These are phyloP conservation scores for Trichoplax adhaerens DNA, from an alignment of 37 sponge, comb jelly and placozoan species.

Conservation along the genomic window DNA sequence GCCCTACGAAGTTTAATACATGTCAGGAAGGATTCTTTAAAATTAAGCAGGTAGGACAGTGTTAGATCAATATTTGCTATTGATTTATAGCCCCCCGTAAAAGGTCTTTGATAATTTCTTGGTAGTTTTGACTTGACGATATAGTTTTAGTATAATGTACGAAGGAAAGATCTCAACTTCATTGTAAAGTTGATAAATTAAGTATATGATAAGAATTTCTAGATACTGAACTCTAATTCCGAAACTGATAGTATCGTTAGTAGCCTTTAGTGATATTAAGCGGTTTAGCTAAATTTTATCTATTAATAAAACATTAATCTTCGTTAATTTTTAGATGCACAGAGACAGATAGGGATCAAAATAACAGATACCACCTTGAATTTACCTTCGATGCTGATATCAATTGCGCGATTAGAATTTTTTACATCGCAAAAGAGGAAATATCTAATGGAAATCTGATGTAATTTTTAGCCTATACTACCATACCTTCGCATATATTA, in stretches of 20 bases:
- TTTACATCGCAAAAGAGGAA: conserved; percentile 10
- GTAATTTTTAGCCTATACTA: conserved; percentile 5
- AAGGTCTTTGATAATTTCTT: not conserved
- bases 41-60: not conserved
- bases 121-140: not conserved
- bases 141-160: no score
- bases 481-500: not conserved
- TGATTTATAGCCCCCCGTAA: not conserved
- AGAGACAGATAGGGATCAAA: no score
- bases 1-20: conserved; percentile 46
- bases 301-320: no score
- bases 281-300: no score
- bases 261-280: no score
- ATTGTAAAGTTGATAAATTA: no score
- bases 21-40: conserved; percentile 56
- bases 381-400: conserved; percentile 63
- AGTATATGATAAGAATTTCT: no score
- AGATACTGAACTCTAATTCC: no score
- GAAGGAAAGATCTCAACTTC: no score
- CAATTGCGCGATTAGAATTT: conserved; percentile 26
- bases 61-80: not conserved
- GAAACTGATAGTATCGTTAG: no score
- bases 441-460: conserved; percentile 4
- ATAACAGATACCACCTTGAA: conserved; percentile 27
- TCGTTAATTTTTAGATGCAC: no score